Evolutionary conservation across 2,797 vertebrate species (phyloP).

Genomic region (Dipus sagitta): DNA sequence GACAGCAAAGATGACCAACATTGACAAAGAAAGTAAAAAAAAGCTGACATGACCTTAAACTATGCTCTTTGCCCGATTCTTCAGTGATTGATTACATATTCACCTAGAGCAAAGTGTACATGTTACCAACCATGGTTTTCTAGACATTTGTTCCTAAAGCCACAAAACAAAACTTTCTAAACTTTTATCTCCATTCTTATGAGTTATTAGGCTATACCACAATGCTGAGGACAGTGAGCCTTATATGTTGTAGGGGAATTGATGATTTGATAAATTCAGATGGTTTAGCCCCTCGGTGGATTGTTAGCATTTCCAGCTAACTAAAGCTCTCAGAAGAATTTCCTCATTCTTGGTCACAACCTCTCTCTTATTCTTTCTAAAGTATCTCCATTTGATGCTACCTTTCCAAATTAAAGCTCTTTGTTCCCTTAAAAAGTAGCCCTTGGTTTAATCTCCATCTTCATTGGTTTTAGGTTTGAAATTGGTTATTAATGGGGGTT

Average conservation of each 20-base stretch:
- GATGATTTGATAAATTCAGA: not conserved
- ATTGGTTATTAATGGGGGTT: not conserved
- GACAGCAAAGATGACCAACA: too few species aligned
- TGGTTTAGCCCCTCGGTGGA: not conserved
- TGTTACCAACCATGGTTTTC: not conserved
- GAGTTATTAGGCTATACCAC: not conserved
- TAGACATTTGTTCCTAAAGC: not conserved
- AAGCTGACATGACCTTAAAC: too few species aligned
- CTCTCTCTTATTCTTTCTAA: conserved; percentile 4
- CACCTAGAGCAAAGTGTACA: not conserved
- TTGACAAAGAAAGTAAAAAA: too few species aligned
- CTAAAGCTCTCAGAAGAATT: not conserved
- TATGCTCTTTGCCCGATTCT: too few species aligned
- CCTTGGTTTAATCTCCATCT: not conserved
- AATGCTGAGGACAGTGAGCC: not conserved
- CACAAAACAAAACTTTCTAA: not conserved
- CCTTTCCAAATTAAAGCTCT: not conserved
- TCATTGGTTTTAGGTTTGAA: not conserved
- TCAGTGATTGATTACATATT: too few species aligned
- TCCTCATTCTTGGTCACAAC: not conserved
- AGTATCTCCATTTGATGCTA: not conserved
- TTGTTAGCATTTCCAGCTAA: conserved; percentile 1
- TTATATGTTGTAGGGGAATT: not conserved
- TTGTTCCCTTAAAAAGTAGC: not conserved
- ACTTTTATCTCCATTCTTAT: not conserved